These are phyloP conservation scores for Neoarius graeffei DNA, from an alignment of 2,113 vertebrate genomes.

Conservation along the genomic window DNA sequence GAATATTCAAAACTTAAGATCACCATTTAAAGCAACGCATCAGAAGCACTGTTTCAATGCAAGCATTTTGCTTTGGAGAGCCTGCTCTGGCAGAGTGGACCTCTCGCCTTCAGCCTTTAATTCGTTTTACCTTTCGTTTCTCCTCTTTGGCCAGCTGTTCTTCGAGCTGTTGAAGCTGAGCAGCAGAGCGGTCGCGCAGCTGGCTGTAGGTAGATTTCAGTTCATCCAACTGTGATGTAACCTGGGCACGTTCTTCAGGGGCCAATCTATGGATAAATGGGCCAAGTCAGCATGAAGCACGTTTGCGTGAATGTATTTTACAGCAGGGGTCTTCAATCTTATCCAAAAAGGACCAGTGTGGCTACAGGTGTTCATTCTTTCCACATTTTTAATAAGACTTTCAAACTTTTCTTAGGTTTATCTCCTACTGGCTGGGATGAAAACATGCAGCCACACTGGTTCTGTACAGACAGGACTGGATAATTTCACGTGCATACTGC, in stretches of 20 bases:
- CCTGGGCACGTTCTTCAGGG: constrained; percentile 80
- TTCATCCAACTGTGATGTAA: constrained; percentile 78
- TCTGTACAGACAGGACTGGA: not conserved
- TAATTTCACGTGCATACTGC: not conserved
- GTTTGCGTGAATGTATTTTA: not conserved
- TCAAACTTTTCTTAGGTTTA: not conserved
- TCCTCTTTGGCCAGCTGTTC: constrained; percentile 87
- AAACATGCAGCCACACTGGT: not conserved
- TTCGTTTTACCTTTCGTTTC: constrained; percentile 85
- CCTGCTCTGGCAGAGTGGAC: not conserved
- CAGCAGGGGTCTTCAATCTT: not conserved
- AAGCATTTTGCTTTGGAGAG: constrained; percentile 33
- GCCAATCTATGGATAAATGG: constrained; percentile 77
- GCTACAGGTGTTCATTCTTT: not conserved
- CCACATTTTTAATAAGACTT: not conserved
- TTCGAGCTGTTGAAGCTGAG: constrained; percentile 90
- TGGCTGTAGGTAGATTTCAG: constrained; percentile 83
- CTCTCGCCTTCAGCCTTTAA: not conserved
- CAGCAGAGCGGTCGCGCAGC: constrained; percentile 82
- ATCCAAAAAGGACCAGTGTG: not conserved
- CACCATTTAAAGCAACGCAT: constrained; percentile 38
- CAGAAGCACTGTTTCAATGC: constrained; percentile 35
- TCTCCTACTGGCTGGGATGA: not conserved
- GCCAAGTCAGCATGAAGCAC: not conserved
- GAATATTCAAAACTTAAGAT: constrained; percentile 33